Conservation (phyloP, 2,797 vertebrate genomes). For the Anguilla anguilla region DNA sequence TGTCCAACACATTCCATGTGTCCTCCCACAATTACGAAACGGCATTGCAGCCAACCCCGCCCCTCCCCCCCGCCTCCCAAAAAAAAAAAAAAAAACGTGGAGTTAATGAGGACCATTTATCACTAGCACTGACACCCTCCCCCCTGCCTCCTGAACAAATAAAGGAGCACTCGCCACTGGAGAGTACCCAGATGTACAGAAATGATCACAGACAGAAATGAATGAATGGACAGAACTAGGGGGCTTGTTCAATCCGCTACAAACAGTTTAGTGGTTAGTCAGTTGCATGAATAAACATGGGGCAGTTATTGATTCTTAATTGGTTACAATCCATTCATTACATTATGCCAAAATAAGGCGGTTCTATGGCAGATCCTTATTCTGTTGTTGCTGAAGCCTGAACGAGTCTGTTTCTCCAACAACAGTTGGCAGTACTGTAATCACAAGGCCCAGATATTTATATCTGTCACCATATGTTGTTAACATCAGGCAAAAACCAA, state of each 20-base stretch:
- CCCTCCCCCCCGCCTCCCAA: background rate
- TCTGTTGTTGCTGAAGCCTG: background rate
- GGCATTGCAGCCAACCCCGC: background rate
- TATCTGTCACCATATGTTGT: no score
- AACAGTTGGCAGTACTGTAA: no score
- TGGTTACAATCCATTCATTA: background rate
- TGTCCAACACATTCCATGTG: background rate
- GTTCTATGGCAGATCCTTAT: background rate
- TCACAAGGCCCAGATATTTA: no score
- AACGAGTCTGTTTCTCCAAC: background rate
- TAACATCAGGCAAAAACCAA: no score
- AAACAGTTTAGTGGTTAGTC: background rate
- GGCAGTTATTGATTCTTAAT: background rate
- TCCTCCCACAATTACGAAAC: background rate
- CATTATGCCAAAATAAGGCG: background rate
- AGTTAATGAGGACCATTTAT: background rate
- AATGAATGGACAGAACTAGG: background rate
- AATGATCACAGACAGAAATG: background rate
- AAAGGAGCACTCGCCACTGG: background rate
- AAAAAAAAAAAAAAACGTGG: background rate
- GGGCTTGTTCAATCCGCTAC: background rate
- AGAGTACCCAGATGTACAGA: background rate
- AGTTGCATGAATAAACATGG: background rate
- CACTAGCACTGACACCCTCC: background rate
- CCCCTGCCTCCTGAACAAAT: background rate